These are phyloP conservation scores for Drosophila aldrichi DNA, from an alignment of 2,888 invertebrate genomes.

Conservation along the genomic window DNA sequence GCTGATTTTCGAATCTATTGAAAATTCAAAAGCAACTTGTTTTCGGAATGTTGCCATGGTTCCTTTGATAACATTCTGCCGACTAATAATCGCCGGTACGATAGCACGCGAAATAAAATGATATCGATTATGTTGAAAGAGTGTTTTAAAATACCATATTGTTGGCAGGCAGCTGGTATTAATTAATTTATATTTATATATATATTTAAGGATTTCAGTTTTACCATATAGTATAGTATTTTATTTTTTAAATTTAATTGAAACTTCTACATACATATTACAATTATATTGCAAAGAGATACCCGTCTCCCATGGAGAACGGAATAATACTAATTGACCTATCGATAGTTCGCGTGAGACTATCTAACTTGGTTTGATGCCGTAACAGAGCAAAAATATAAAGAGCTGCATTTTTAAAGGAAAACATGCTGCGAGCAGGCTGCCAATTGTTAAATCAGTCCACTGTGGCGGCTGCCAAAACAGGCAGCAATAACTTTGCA, in stretches of 20 bases:
- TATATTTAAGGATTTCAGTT: not conserved
- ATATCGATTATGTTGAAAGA: no score
- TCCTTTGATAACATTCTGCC: conserved; percentile 11
- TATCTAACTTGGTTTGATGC: conserved; percentile 44
- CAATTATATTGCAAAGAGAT: not conserved
- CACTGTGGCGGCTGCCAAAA: conserved; percentile 67
- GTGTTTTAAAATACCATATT: not conserved
- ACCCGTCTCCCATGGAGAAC: not conserved
- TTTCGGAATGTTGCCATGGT: conserved; percentile 39
- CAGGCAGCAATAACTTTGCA: conserved; percentile 73
- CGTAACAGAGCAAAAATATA: conserved; percentile 38
- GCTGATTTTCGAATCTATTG: conserved; percentile 8
- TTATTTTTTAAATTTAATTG: not conserved
- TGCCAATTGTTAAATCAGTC: conserved; percentile 66
- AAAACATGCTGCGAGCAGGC: conserved; percentile 72
- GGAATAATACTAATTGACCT: no score
- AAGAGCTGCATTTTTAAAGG: conserved; percentile 20
- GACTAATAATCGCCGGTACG: conserved; percentile 2
- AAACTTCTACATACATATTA: not conserved
- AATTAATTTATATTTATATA: not conserved
- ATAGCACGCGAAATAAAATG: not conserved
- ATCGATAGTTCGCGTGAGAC: conserved; percentile 19
- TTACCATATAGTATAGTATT: not conserved
- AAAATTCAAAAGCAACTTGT: conserved; percentile 16
- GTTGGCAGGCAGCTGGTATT: not conserved